Evolutionary conservation across 1,140 invertebrate species (phyloP).

Genomic region (Agrypnia vestita): DNA sequence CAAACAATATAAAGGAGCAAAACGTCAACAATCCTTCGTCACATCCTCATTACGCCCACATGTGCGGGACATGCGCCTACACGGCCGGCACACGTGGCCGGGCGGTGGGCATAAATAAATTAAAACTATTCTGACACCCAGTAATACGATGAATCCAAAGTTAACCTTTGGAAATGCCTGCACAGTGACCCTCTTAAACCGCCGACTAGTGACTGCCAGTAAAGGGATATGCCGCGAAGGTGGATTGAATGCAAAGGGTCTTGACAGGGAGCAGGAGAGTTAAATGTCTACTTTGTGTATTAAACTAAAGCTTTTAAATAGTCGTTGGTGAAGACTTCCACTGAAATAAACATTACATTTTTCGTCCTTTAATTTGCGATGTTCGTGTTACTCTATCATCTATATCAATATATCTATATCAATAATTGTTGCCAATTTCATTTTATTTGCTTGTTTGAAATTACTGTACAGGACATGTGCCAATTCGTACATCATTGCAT

Average conservation of each 20-base stretch:
- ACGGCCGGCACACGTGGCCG: constrained; percentile 17
- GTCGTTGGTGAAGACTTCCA: too few species aligned
- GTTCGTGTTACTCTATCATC: too few species aligned
- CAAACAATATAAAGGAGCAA: constrained; percentile 47
- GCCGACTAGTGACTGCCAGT: constrained; percentile 41
- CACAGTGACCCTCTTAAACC: constrained; percentile 59
- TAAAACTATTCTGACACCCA: constrained; percentile 59
- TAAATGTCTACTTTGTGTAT: too few species aligned
- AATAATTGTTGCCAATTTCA: too few species aligned
- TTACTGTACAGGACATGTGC: too few species aligned
- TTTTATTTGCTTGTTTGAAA: too few species aligned
- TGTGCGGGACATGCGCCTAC: neutral
- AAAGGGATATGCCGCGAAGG: constrained; percentile 36
- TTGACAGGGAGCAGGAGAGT: constrained; percentile 9
- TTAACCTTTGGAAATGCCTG: constrained; percentile 56
- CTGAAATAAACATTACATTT: too few species aligned
- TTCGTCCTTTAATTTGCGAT: too few species aligned
- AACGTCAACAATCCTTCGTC: constrained; percentile 44
- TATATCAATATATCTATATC: too few species aligned
- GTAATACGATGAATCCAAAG: constrained; percentile 60
- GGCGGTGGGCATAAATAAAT: constrained; percentile 57
- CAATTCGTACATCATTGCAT: too few species aligned
- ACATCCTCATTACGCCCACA: constrained; percentile 45
- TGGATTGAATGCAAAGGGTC: constrained; percentile 29
- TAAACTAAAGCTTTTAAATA: too few species aligned